Conservation (phyloP, 2,888 invertebrate genomes). For the Eupithecia insigniata region DNA sequence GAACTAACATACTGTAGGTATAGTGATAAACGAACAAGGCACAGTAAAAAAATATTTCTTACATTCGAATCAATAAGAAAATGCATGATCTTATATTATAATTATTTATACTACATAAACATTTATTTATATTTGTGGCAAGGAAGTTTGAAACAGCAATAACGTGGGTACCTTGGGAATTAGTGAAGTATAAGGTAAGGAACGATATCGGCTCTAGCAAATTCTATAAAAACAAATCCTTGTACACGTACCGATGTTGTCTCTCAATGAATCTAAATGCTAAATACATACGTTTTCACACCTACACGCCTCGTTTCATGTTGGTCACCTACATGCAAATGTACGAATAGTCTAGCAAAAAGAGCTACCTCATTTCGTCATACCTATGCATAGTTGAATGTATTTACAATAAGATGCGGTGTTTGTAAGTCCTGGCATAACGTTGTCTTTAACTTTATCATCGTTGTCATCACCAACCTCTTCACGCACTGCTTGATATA, state of each 20-base stretch:
- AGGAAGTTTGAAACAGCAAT: too few species aligned
- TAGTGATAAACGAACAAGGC: too few species aligned
- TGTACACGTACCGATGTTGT: not conserved
- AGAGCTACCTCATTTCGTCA: slow-evolving; percentile 12
- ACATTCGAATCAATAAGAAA: too few species aligned
- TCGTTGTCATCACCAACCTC: not conserved
- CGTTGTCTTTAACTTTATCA: not conserved
- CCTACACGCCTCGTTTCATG: slow-evolving; percentile 59
- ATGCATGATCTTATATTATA: too few species aligned
- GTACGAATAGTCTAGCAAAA: slow-evolving; percentile 33
- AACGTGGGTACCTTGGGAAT: too few species aligned
- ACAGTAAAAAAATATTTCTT: too few species aligned
- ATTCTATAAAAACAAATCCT: not conserved
- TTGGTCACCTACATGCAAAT: slow-evolving; percentile 71
- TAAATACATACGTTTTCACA: slow-evolving; percentile 50
- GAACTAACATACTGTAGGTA: too few species aligned
- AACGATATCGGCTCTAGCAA: not conserved
- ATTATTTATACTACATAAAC: too few species aligned
- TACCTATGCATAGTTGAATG: not conserved
- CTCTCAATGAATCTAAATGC: slow-evolving; percentile 33
- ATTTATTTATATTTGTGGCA: too few species aligned
- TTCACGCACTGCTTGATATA: not conserved
- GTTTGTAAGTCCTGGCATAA: not conserved
- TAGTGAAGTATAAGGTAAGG: not conserved
- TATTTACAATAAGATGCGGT: not conserved